phyloP scores from a whole-genome alignment of 1,140 invertebrate genomes.

The Aleiodes sp. region DNA sequence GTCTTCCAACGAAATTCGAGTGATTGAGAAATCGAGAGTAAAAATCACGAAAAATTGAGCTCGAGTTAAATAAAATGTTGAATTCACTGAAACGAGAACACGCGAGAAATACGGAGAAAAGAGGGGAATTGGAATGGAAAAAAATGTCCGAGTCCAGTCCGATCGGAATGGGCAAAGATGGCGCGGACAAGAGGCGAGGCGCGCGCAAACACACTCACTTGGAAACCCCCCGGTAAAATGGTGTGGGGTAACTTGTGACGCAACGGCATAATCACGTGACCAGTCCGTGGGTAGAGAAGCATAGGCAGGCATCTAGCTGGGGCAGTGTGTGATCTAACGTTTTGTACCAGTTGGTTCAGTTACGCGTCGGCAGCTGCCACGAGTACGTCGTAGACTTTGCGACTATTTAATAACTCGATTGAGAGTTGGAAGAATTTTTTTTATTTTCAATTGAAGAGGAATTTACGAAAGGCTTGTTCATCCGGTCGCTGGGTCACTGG shows the following conservation, averaged over 20 bases:
- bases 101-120: constrained; percentile 13
- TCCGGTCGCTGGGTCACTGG: constrained; percentile 61
- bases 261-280: constrained; percentile 33
- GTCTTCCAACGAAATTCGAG: background rate
- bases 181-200: constrained; percentile 38
- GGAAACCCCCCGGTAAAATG: background rate
- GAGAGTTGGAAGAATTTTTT: background rate
- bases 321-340: constrained; percentile 65
- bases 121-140: background rate
- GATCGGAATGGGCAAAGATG: constrained; percentile 55
- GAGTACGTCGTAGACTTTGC: no score
- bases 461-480: no score
- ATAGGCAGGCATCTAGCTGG: constrained; percentile 49
- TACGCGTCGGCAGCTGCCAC: constrained; percentile 43
- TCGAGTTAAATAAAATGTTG: background rate
- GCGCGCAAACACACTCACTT: constrained; percentile 10
- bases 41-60: background rate
- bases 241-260: constrained; percentile 36
- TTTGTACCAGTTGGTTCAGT: constrained; percentile 55
- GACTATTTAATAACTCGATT: no score
- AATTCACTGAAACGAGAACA: constrained; percentile 16
- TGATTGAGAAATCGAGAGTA: constrained; percentile 1
- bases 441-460: no score
- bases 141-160: constrained; percentile 40
- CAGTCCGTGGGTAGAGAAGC: constrained; percentile 20